Evolutionary conservation across 1,140 invertebrate species (phyloP), one percentile per base, ranked within the genome.

Genomic region (Holotrichia oblita): DNA sequence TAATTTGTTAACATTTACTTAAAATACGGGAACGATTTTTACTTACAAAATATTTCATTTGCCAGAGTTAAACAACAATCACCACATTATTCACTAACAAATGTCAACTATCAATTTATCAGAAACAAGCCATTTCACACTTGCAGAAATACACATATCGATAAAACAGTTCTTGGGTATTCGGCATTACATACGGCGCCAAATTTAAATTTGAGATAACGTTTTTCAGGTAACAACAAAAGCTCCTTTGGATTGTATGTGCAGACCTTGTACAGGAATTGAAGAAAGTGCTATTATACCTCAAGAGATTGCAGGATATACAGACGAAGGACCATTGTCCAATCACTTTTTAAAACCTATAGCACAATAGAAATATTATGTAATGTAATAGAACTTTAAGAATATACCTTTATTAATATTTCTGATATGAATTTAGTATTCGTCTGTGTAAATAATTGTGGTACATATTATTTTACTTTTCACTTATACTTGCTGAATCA

Each of bases 221-320:
- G 20, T 27, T 10, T 87, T 87, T 17, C 82, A 96, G 94, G 93
- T 98, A 2, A 91, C 93, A 17, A 98, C 96, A 12, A 96, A 97
- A 87, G 96, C 96, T 14, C 96, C 96, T 0, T 86, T 97, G 48
- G 95, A 97, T 85, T 98, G 96, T 84, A 97, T 97, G 96, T 98
- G 96, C 85, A 91, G 96, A 40, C 96, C 96, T 6, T 98, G 96
- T 85, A 96, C 95, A 0, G 92, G 92, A 9, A 91, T 97, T 14
- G 96, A 98, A 85, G 95, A 97, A 87, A 93, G 92, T 82, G 90
- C 94, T 3, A 92, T 97, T 69, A 91, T 97, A 73, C 95, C 96
- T 8, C 96, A 97, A 89, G 96, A 98, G 89, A 94, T 96, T 6
- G 94, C 94, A 20, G 94, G 94, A 72, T 96, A 95, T 85, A 89